Evolutionary conservation across 2,888 invertebrate species (phyloP).

Genomic region (Nomada flava): DNA sequence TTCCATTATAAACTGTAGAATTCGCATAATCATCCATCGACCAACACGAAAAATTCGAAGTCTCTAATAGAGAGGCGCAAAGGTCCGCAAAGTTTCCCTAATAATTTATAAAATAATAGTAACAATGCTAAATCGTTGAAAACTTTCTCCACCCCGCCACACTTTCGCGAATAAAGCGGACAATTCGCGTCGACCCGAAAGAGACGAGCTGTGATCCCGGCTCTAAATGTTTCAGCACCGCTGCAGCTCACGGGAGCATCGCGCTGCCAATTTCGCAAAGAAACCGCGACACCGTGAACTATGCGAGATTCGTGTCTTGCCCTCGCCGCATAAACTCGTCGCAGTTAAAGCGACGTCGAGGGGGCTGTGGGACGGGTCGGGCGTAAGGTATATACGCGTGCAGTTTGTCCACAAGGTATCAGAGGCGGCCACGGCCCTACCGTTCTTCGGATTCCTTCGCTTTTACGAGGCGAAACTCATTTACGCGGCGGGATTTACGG

Average conservation of each 20-base stretch:
- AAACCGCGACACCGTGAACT: background rate
- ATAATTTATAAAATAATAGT: too few relatives aligned
- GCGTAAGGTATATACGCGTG: background rate
- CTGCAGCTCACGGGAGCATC: background rate
- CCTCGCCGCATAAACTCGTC: slow-evolving; percentile 14
- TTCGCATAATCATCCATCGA: too few relatives aligned
- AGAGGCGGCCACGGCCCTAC: slow-evolving; percentile 6
- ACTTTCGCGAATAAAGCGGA: too few relatives aligned
- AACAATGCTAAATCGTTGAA: too few relatives aligned
- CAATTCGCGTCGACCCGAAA: too few relatives aligned
- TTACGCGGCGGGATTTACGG: slow-evolving; percentile 72
- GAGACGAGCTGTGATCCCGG: too few relatives aligned
- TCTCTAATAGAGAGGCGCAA: too few relatives aligned
- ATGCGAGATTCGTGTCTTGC: background rate
- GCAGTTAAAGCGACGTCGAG: background rate
- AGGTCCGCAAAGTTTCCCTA: too few relatives aligned
- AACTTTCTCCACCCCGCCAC: too few relatives aligned
- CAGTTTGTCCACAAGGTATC: slow-evolving; percentile 39
- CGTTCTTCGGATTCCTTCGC: slow-evolving; percentile 64
- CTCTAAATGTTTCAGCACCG: too few relatives aligned
- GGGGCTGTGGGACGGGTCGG: background rate
- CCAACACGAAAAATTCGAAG: too few relatives aligned
- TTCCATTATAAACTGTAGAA: too few relatives aligned
- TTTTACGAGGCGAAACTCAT: slow-evolving; percentile 74
- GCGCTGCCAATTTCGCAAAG: background rate